Evolutionary conservation across 2,888 invertebrate species (phyloP), one percentile per base, ranked within the genome.

Genomic region (Sinhomidia bicolor): DNA sequence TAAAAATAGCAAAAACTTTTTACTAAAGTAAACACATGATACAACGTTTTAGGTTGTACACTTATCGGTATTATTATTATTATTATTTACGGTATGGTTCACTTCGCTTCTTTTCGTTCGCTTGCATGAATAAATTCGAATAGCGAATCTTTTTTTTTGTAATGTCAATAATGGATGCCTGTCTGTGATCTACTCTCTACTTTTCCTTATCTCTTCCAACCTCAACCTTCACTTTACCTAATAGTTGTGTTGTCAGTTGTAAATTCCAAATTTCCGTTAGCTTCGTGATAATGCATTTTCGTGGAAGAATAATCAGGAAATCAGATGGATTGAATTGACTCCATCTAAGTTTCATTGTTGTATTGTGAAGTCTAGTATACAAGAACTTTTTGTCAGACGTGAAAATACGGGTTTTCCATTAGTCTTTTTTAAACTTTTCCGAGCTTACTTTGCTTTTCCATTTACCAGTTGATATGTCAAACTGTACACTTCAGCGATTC

Each of bases 41-140:
- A 68, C 32, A 68, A 20, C 60, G 12, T 36, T 36, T 36, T n/a
- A n/a, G n/a, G n/a, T n/a, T n/a, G n/a, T n/a, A n/a, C n/a, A n/a
- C n/a, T n/a, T n/a, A n/a, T n/a, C n/a, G n/a, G n/a, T n/a, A n/a
- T n/a, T n/a, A n/a, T n/a, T n/a, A n/a, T n/a, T n/a, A n/a, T 3
- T 36, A 36, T 36, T 36, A 36, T 36, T 36, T 36, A 36, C 36
- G 36, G 36, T 36, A 36, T 7, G 65, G 54, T 36, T 68, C 47
- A 51, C n/a, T 82, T 68, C 41, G 51, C 54, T 71, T 57, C n/a
- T n/a, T 54, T 23, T 62, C 26, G 10, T 44, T 41, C 23, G 44
- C 7, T 44, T 44, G 44, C 74, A 12, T 44, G 47, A 41, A 23
- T 74, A 1, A 1, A 51, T 51, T 51, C 51, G 4, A 51, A n/a